Base-by-base conservation (phyloP, 35 echinoderm and acorn worm genomes). In the Stichopus chloronotus region DNA sequence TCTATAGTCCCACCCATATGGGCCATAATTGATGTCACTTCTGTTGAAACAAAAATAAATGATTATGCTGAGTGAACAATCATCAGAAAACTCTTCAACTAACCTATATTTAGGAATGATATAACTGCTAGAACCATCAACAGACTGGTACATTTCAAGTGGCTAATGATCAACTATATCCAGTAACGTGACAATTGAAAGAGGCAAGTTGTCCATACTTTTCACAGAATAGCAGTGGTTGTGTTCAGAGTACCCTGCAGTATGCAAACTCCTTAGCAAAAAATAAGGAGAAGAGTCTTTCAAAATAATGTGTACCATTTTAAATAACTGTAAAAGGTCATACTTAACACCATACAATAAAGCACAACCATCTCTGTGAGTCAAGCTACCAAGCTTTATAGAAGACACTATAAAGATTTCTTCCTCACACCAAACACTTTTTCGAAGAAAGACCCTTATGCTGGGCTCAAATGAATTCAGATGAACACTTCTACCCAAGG, bases 261-360 rank as follows among this genome's bases (percentile, higher is more conserved):
- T 83, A 83, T 83, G 30, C 79, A 83, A 83, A 17, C 25, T 52
- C 22, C 55, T 14, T 55, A 57, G 24, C 79, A 83, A 83, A 83
- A 83, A 83, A 83, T 83, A 83, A 8, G 79, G 52, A 10, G 24
- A 83, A 11, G 79, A 83, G 54, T 83, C 43, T 83, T 83, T 83
- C 52, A 83, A 17, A 83, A 83, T 13, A 10, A 83, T 83, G 52
- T 23, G 19, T 52, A 83, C 24, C 7, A 83, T 55, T 52, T 52
- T 52, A 83, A 17, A 52, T 16, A 83, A 83, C 80, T 83, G 80
- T 52, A 83, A 83, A 83, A 55, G 80, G 80, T 83, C 80, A 83
- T 53, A 83, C 55, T 83, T 43, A 17, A 55, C 55, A 53, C 80
- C 52, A 83, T 17, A 19, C 43, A 83, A 5, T 53, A 83, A 52